phyloP scores from a whole-genome alignment of 1,140 invertebrate species.

The Drosophila tsacasi region DNA sequence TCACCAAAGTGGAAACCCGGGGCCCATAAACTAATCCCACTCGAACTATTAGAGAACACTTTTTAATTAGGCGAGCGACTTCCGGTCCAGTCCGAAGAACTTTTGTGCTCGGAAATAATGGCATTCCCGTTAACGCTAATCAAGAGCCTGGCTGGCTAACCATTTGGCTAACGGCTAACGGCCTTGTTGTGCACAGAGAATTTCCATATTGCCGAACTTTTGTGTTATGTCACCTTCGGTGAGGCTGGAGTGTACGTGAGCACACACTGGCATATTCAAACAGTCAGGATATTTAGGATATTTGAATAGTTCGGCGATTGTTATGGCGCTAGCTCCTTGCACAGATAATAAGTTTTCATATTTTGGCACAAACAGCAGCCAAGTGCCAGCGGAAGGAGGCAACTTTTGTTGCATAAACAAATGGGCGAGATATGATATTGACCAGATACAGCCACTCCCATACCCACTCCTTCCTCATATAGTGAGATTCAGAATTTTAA shows the following conservation, averaged over 20 bases:
- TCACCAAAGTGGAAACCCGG: neutral
- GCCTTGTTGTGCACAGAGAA: conserved; percentile 15
- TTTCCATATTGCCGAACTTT: conserved; percentile 27
- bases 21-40: neutral
- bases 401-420: conserved; percentile 42
- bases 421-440: conserved; percentile 33
- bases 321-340: conserved; percentile 7
- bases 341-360: conserved; percentile 70
- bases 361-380: conserved; percentile 33
- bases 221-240: conserved; percentile 28
- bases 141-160: conserved; percentile 9
- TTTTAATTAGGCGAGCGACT: neutral
- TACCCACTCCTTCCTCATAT: neutral
- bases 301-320: conserved; percentile 32
- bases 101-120: neutral
- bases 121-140: conserved; percentile 9
- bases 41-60: conserved; percentile 1
- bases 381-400: conserved; percentile 1
- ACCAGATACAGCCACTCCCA: neutral
- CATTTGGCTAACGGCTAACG: conserved; percentile 12
- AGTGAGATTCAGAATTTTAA: neutral
- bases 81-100: neutral
- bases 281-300: conserved; percentile 8
- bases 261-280: neutral
- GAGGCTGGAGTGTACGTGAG: conserved; percentile 11